Base-by-base conservation (phyloP, 2,797 vertebrate genomes). In the Yasuhikotakia modesta region DNA sequence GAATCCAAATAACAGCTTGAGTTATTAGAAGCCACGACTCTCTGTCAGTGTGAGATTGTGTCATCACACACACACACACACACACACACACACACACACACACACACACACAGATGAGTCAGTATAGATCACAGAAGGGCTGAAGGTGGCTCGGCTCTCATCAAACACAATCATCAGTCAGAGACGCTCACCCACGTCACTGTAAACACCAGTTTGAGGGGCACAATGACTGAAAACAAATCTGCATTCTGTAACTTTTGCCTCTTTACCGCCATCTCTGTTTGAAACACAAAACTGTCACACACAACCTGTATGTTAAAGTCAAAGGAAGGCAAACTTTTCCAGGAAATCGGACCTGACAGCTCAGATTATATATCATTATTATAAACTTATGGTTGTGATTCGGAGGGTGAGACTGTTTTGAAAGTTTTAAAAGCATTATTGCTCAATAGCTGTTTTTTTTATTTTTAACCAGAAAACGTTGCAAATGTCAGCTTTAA, bases 1-100 rank as follows among this genome's bases (percentile, higher is more conserved):
- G 50, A 74, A 45, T 78, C 66, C 66, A 63, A 78, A 79, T 70
- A 82, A 82, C 80, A 82, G 76, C 76, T 82, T 79, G 81, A 60
- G 66, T 82, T 58, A 75, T 82, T 71, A 79, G 22, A 79, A 19
- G 66, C 60, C n/a, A 1, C 75, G 76, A 32, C 65, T 60, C 30
- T 79, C n/a, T n/a, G n/a, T n/a, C n/a, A n/a, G 58, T 39, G 5
- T 39, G 35, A 39, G 35, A 39, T 35, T 35, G 32, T 35, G 32
- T 35, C 32, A 19, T 75, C 48, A 19, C 55, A 27, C 21, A 24
- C 46, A 17, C 30, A n/a, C 48, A 50, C 24, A 53, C 55, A 68
- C 68, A 14, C 17, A 17, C 68, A 19, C 53, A 30, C 75, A 10
- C 67, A 52, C 64, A 75, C 43, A 27, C 66, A 75, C 43, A 61